Evolutionary conservation across 2,888 invertebrate species (phyloP).

Genomic region (Drosophila falleni): DNA sequence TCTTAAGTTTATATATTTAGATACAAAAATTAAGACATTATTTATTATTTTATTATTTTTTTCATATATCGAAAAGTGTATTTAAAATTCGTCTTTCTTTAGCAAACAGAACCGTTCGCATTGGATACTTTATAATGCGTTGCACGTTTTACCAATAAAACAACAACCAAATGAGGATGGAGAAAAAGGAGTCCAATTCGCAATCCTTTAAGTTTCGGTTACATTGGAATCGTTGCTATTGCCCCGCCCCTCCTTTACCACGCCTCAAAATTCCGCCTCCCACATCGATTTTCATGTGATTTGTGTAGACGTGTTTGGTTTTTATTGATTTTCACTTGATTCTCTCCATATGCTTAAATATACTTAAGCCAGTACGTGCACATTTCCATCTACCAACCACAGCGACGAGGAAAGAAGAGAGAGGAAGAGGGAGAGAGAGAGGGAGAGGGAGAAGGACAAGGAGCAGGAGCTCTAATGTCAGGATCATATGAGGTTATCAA

Average conservation of each 20-base stretch:
- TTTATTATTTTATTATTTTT: too few relatives aligned
- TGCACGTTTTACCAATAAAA: constrained; percentile 75
- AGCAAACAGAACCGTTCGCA: not conserved
- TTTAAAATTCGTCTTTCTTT: not conserved
- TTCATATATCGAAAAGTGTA: not conserved
- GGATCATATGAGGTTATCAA: constrained; percentile 79
- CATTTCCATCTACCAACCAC: constrained; percentile 68
- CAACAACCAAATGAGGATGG: constrained; percentile 46
- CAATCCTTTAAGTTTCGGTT: constrained; percentile 69
- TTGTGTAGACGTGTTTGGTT: constrained; percentile 81
- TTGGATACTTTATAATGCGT: constrained; percentile 55
- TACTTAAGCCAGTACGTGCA: constrained; percentile 79
- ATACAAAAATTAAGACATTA: too few relatives aligned
- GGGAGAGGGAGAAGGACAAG: constrained; percentile 44
- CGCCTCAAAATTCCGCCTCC: not conserved
- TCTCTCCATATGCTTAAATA: constrained; percentile 81
- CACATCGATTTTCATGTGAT: constrained; percentile 81
- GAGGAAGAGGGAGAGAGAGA: constrained; percentile 47
- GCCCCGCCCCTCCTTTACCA: not conserved
- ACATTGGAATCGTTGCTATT: constrained; percentile 44
- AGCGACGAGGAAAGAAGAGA: not conserved
- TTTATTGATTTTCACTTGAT: constrained; percentile 81
- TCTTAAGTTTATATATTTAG: too few relatives aligned
- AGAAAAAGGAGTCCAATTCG: constrained; percentile 29
- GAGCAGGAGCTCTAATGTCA: constrained; percentile 74